A percentile compares a stretch with the other conserved stretches of the same genome.
Conservation (phyloP, 2,888 invertebrate genomes). For the Leptopilina syphax region DNA sequence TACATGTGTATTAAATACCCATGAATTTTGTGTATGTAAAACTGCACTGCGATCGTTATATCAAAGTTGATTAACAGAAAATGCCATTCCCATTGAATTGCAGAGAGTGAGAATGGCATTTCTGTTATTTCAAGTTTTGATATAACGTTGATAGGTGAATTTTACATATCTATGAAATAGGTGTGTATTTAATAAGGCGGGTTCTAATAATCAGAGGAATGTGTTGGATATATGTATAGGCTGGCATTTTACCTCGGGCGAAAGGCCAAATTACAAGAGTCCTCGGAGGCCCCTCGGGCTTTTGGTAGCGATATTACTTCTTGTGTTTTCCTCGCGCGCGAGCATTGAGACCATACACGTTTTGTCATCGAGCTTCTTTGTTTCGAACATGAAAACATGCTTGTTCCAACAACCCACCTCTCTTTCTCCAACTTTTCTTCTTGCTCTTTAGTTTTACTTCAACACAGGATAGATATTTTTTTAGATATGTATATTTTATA, state of each 20-base stretch:
- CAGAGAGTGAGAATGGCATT: slow-evolving; percentile 6
- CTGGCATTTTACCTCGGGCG: slow-evolving; percentile 46
- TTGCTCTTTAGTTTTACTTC: slow-evolving; percentile 49
- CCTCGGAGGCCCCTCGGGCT: slow-evolving; percentile 52
- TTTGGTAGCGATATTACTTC: slow-evolving; percentile 62
- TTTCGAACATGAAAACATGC: slow-evolving; percentile 69
- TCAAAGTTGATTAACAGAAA: too few species aligned
- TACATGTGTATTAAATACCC: too few species aligned
- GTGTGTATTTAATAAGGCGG: slow-evolving; percentile 34
- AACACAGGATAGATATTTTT: slow-evolving; percentile 44
- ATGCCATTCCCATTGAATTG: too few species aligned
- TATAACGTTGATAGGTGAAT: not conserved
- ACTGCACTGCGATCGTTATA: too few species aligned
- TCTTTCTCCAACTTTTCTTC: slow-evolving; percentile 51
- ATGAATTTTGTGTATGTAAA: too few species aligned
- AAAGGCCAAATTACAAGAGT: slow-evolving; percentile 58
- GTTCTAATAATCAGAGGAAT: slow-evolving; percentile 32
- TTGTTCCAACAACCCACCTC: slow-evolving; percentile 59
- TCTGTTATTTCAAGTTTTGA: slow-evolving; percentile 3
- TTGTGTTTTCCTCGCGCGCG: slow-evolving; percentile 59
- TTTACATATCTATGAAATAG: not conserved
- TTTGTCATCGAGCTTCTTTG: slow-evolving; percentile 73
- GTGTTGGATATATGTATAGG: not conserved
- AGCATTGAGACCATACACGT: slow-evolving; percentile 69
- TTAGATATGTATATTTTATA: slow-evolving; percentile 1